These are phyloP conservation scores for Talpa occidentalis DNA, from an alignment of 2,113 vertebrate genomes.

Conservation along the genomic window DNA sequence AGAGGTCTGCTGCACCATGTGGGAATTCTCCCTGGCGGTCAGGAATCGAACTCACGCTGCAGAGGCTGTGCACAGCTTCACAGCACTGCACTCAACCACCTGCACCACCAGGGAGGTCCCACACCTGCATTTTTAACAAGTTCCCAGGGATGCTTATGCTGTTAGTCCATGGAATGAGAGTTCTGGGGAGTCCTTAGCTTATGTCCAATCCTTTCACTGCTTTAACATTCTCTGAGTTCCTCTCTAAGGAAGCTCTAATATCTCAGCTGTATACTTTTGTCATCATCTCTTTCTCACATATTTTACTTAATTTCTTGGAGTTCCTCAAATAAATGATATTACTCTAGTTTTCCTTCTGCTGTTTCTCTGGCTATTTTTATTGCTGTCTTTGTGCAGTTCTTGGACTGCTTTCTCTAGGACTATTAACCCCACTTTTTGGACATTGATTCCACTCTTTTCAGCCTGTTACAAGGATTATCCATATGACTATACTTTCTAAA, in stretches of 20 bases:
- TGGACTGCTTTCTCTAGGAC: not conserved
- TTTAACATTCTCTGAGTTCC: not conserved
- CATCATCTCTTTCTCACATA: not conserved
- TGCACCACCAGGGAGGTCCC: too few relatives aligned
- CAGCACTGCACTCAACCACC: too few relatives aligned
- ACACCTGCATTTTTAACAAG: not conserved
- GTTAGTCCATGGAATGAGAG: not conserved
- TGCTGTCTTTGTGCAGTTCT: not conserved
- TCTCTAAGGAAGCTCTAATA: not conserved
- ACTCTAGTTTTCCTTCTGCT: not conserved
- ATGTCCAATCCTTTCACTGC: not conserved
- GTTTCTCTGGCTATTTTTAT: not conserved
- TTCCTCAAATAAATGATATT: constrained; percentile 17
- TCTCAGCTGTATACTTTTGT: not conserved
- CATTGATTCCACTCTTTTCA: not conserved
- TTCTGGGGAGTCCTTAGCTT: not conserved
- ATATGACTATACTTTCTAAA: not conserved
- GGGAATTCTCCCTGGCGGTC: too few relatives aligned
- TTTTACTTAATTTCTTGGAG: not conserved
- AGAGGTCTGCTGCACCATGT: too few relatives aligned
- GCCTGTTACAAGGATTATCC: not conserved
- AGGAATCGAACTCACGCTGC: too few relatives aligned
- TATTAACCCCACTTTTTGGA: not conserved
- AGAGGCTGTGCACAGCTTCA: too few relatives aligned
- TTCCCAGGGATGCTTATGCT: not conserved